Percentiles rank a stretch among this genome's conserved stretches.
Conservation (phyloP, 2,797 vertebrate species). For the Xiphorhynchus erythropygius region DNA sequence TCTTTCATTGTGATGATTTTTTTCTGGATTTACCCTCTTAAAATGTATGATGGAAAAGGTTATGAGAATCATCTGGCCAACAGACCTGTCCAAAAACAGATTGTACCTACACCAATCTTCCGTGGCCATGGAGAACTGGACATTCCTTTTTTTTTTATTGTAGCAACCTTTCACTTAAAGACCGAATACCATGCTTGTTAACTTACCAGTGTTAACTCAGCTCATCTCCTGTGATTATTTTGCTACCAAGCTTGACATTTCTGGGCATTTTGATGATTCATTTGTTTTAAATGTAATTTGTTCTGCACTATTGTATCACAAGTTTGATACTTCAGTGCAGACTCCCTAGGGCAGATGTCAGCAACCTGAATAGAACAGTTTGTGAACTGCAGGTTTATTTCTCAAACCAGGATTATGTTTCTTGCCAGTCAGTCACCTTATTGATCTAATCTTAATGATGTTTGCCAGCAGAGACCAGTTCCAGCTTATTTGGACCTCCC, state of each 20-base stretch:
- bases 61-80: background rate
- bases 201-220: background rate
- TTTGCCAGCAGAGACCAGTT: background rate
- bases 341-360: background rate
- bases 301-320: background rate
- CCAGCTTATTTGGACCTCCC: background rate
- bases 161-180: background rate
- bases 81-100: background rate
- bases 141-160: background rate
- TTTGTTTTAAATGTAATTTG: constrained; percentile 21
- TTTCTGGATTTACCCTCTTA: background rate
- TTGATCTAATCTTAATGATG: background rate
- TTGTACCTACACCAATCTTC: background rate
- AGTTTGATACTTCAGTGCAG: background rate
- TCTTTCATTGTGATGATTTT: background rate
- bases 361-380: background rate
- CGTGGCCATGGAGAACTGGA: background rate
- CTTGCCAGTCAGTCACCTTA: background rate
- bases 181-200: background rate
- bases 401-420: background rate
- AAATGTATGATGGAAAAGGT: background rate
- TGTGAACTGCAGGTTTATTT: background rate
- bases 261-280: background rate
- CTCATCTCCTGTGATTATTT: background rate
- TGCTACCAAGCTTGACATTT: background rate